phyloP scores from a whole-genome alignment of 2,113 vertebrate species.

The Nycticebus coucang region DNA sequence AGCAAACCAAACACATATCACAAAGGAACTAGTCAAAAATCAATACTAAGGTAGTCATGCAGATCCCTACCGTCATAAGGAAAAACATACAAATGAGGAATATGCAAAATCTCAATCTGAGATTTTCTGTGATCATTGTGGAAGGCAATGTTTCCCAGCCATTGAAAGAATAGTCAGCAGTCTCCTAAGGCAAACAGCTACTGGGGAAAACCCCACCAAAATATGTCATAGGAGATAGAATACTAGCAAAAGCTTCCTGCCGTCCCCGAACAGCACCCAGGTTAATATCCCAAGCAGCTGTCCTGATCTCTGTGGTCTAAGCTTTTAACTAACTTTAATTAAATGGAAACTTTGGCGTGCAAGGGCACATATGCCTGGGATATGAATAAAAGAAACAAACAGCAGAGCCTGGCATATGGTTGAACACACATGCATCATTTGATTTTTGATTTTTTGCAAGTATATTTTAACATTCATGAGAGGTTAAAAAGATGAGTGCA shows the following conservation, averaged over 20 bases:
- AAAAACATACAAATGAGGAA: constrained; percentile 58
- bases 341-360: constrained; percentile 83
- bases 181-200: constrained; percentile 48
- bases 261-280: constrained; percentile 43
- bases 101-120: constrained; percentile 57
- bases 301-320: constrained; percentile 82
- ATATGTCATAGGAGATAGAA: constrained; percentile 62
- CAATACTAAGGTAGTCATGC: constrained; percentile 58
- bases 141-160: constrained; percentile 51
- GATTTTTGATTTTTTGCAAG: constrained; percentile 72
- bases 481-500: constrained; percentile 74
- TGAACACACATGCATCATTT: constrained; percentile 70
- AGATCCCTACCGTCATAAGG: constrained; percentile 48
- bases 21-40: constrained; percentile 64
- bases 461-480: constrained; percentile 84
- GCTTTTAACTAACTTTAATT: constrained; percentile 85
- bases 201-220: constrained; percentile 35
- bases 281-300: constrained; percentile 82
- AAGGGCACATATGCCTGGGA: constrained; percentile 77
- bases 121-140: constrained; percentile 49
- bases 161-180: constrained; percentile 53
- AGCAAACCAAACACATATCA: background rate
- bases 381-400: constrained; percentile 85
- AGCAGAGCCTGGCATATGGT: constrained; percentile 78
- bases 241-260: constrained; percentile 58